Base-by-base conservation (phyloP, 1,140 invertebrate species). In the Drosophila erecta region DNA sequence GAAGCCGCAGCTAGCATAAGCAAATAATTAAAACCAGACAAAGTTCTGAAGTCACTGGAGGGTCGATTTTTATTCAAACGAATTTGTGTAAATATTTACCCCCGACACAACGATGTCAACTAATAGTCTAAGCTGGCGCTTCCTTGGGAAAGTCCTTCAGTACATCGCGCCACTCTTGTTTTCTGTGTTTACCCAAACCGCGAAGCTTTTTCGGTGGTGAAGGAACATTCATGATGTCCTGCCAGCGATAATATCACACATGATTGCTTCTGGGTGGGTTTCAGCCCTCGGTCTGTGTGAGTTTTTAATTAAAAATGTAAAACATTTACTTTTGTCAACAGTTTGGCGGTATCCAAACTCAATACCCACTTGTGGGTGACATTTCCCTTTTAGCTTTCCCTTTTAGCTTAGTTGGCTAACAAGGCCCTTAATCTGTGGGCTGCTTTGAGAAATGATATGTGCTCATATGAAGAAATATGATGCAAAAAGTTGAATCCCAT, bases 291-390 rank as follows among this genome's bases (percentile, higher is more conserved):
- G 53, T 50, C 37, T 60, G 74, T 74, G 61, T 77, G 79, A 70
- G 56, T 75, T 89, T 89, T 44, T 89, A 89, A 89, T 84, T 89
- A 89, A 89, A 84, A 89, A 90, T 89, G 60, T 80, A 80, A 80
- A 89, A 77, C 83, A 89, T 77, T 81, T 81, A 17, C 61, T 46
- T 78, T 71, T 84, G 55, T 67, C 44, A 76, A 61, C 44, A 37
- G 41, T 20, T 44, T 17, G 30, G 27, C 22, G 53, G 61, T 54
- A 77, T 67, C 43, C 56, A 71, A 83, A 83, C 76, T 66, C 54
- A 61, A 78, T 65, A 65, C 40, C 53, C 75, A 51, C 40, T 77
- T 27, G 24, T 40, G 49, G 66, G n/a, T 76, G 54, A 58, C 38
- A 70, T 51, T 49, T 76, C 22, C 30, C 27, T 12, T 46, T 53